Conservation (phyloP, 2,113 vertebrate species). For the Macaca mulatta region DNA sequence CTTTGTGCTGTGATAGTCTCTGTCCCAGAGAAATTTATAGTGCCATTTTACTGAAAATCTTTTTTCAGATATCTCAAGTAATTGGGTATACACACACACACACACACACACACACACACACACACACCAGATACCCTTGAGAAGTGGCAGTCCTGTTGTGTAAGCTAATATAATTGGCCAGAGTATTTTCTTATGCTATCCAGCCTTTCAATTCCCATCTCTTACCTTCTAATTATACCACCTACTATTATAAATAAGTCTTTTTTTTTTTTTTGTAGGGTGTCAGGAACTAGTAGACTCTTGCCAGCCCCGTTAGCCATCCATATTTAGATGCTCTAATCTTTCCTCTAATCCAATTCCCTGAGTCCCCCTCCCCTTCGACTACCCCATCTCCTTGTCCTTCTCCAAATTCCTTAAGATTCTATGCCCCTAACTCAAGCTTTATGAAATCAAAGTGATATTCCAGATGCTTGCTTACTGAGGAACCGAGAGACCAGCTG, state of each 20-base stretch:
- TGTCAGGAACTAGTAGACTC: background rate
- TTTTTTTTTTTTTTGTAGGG: background rate
- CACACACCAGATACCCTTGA: background rate
- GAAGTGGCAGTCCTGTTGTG: background rate
- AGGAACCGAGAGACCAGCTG: constrained; percentile 58
- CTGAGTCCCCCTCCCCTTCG: constrained; percentile 17
- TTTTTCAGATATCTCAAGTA: constrained; percentile 26
- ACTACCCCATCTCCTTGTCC: background rate
- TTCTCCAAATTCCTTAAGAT: constrained; percentile 53
- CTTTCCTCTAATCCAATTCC: constrained; percentile 16
- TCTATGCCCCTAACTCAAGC: background rate
- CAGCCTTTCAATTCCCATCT: background rate
- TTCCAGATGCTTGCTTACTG: constrained; percentile 60
- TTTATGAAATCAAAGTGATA: constrained; percentile 36
- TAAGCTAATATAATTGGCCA: background rate
- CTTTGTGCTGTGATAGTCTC: background rate
- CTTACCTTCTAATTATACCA: constrained; percentile 32
- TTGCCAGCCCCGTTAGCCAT: background rate
- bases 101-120: background rate
- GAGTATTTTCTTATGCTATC: background rate
- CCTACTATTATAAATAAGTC: constrained; percentile 28
- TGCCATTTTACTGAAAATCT: background rate
- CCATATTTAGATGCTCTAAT: constrained; percentile 15
- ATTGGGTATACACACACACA: background rate
- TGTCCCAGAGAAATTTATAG: background rate